Evolutionary conservation across 2,797 vertebrate species (phyloP), one percentile per base, ranked within the genome.

Genomic region (Phoxinus dragarum): DNA sequence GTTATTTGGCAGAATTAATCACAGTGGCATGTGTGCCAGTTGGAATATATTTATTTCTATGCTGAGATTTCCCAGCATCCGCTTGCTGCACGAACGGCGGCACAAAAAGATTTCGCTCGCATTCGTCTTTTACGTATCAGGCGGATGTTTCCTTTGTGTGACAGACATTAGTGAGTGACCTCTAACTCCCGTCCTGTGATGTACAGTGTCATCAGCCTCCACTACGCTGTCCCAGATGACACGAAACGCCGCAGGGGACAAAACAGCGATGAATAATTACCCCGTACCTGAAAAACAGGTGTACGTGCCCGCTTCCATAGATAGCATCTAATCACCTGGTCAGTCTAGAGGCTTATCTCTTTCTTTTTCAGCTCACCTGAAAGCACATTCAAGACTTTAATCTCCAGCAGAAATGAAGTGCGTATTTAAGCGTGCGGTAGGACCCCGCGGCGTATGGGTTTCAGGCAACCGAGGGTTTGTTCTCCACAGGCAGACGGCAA

Each of bases 1-100:
- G 71, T 85, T 85, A 84, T 85, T 79, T 84, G 86, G 86, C 89
- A 81, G 89, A 91, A 93, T 92, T 91, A 91, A 94, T 92, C 92
- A 89, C 88, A 61, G 73, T 89, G 82, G 77, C 67, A 79, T 88
- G 86, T 79, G 88, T 87, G 87, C 82, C 87, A 86, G 89, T 88
- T 91, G 69, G 31, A 87, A 87, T 83, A 59, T 38, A 88, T 89
- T 74, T 88, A 82, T 77, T 88, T 85, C 90, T 82, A 88, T 89
- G 79, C 64, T 38, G 54, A 80, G 59, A 54, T 86, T 79, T 80
- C 87, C 14, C 67, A 47, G 77, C 7, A 10, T 84, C 49, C 42
- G 44, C 56, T 88, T 84, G 27, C 23, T 61, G 42, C 23, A 5
- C 17, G 38, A 82, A 78, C 14, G 31, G 17, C 12, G 0, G 21